These are phyloP conservation scores for Drosophila neoperkinsi DNA, from an alignment of 2,888 invertebrate species.

Conservation along the genomic window DNA sequence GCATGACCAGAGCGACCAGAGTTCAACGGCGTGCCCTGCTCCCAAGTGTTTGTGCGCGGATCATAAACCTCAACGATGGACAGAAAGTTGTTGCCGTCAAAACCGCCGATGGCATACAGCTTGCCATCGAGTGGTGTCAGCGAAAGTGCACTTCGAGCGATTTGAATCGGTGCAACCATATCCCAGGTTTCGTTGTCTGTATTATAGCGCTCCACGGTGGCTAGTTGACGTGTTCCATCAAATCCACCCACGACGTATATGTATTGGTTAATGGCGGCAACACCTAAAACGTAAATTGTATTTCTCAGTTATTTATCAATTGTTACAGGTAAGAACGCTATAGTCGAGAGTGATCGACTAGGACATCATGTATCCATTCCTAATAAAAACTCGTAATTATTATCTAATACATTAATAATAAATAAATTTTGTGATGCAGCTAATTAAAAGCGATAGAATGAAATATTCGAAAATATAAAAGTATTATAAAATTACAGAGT, in stretches of 20 bases:
- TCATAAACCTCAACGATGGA: constrained; percentile 95
- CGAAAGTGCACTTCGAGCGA: constrained; percentile 94
- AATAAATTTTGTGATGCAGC: too few species aligned
- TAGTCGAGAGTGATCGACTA: background rate
- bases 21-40: constrained; percentile 90
- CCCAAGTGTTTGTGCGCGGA: constrained; percentile 91
- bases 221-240: constrained; percentile 92
- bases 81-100: constrained; percentile 94
- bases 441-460: too few species aligned
- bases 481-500: too few species aligned
- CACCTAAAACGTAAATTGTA: constrained; percentile 86
- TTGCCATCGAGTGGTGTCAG: constrained; percentile 94
- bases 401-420: too few species aligned
- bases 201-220: constrained; percentile 94
- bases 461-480: too few species aligned
- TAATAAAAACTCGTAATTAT: background rate
- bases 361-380: background rate
- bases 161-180: constrained; percentile 90
- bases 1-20: constrained; percentile 96
- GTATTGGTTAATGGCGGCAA: constrained; percentile 93
- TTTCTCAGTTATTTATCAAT: background rate
- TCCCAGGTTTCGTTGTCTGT: constrained; percentile 94
- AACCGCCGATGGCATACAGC: constrained; percentile 96
- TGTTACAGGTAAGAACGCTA: background rate
- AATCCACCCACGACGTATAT: constrained; percentile 98